These are phyloP conservation scores for Tenthredo distinguenda DNA, from an alignment of 2,888 invertebrate species.

Conservation along the genomic window DNA sequence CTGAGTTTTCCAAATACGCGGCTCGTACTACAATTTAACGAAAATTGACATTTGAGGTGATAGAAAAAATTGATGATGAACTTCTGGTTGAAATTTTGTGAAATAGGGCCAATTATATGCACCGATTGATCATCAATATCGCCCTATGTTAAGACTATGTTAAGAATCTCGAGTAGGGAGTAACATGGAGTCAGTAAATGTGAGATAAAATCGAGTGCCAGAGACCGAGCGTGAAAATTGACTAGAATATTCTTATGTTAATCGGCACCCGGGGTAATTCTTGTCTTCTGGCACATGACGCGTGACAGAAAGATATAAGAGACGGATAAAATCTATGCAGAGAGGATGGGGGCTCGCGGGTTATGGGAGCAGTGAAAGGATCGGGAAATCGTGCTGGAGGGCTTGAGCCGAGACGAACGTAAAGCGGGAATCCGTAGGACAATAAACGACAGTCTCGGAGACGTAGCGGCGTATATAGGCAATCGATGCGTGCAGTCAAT, in stretches of 20 bases:
- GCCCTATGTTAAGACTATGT: too few relatives aligned
- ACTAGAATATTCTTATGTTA: constrained; percentile 27
- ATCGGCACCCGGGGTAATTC: constrained; percentile 8
- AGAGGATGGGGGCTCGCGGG: constrained; percentile 37
- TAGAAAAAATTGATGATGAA: not conserved
- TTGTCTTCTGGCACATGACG: constrained; percentile 26
- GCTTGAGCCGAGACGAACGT: constrained; percentile 16
- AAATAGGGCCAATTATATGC: constrained; percentile 1
- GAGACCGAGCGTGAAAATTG: not conserved
- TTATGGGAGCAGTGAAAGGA: constrained; percentile 41
- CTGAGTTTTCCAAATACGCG: not conserved
- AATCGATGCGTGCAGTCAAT: constrained; percentile 48
- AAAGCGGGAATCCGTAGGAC: constrained; percentile 34
- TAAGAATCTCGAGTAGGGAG: not conserved
- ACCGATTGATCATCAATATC: not conserved
- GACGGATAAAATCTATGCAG: constrained; percentile 38
- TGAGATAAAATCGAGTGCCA: constrained; percentile 19
- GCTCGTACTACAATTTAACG: not conserved
- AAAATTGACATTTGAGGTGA: not conserved
- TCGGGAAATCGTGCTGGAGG: constrained; percentile 33
- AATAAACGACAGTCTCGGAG: constrained; percentile 50
- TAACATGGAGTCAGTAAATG: not conserved
- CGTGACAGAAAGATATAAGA: constrained; percentile 22
- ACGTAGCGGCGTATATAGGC: constrained; percentile 27
- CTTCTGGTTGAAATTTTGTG: not conserved